Evolutionary conservation across 2,797 vertebrate genomes (phyloP), one percentile per base, ranked within the genome.

Genomic region (Naso thynnoides): DNA sequence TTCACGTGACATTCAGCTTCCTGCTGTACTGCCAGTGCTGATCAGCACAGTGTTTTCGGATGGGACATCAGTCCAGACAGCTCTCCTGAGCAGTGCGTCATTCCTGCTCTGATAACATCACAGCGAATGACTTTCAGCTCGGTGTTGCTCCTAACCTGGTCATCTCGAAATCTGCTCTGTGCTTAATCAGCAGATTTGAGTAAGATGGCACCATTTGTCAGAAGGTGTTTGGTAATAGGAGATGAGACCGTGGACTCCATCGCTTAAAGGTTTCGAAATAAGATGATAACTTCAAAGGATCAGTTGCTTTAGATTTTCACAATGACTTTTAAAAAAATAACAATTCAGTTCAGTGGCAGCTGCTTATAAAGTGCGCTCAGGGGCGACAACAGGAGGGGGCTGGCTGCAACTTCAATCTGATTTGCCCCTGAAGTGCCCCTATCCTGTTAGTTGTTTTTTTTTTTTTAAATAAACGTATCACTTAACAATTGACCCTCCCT

Each of bases 181-280:
- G 36, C 75, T 70, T 66, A 79, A n/a, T 76, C 70, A 54, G 75
- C 55, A 57, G 55, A 68, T 70, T 38, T 44, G 5, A 50, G 47
- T n/a, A 41, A 61, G 29, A 36, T 71, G 69, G 73, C 61, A 49
- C 55, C 27, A 45, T 24, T 49, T 53, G 63, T 70, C 65, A 65
- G 57, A 5, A 42, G 24, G 58, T n/a, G 48, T 58, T 44, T 54
- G 52, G 70, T 73, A 67, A 76, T 47, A 53, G 15, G 38, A 80
- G 56, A 66, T 7, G 8, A 41, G 42, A 53, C 5, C 1, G 19
- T n/a, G 56, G 67, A 33, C 44, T 71, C 2, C 0, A 4, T 1
- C 1, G 41, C 70, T 39, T 44, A 24, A 54, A n/a, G 24, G 26
- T 62, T 27, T 68, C 33, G 26, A 6, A 73, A 39, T 29, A 26